Base-by-base conservation (phyloP, 1,140 invertebrate species). In the Drosophila equinoxialis region DNA sequence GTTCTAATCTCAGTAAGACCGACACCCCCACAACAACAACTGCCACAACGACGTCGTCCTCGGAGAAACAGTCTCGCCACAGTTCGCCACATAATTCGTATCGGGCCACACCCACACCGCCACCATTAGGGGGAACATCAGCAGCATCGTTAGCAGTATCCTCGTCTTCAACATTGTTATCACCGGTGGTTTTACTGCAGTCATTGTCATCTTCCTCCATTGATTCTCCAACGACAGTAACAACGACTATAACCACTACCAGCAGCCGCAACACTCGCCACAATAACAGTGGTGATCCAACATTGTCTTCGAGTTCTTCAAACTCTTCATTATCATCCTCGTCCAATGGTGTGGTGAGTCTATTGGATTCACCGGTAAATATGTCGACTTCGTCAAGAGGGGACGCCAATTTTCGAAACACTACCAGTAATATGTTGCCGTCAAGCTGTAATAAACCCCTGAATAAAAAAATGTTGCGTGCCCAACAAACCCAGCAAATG, bases 391-490 rank as follows among this genome's bases (percentile, higher is more conserved):
- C 73, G 0, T 51, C 57, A 11, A 59, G 33, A 35, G 35, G 7
- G 33, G 57, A 51, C 17, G 17, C 10, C 2, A 59, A 37, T 37
- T 59, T 59, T 20, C 33, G 35, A 14, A 61, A 10, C 26, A 39
- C 48, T 37, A 61, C 1, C 58, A 71, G 57, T 60, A 66, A 33
- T 61, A 68, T 78, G 63, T 68, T 69, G 20, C 51, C 17, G 54
- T 62, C 26, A 30, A 23, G 65, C 33, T 41, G 62, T 42, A 58
- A 58, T 67, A 92, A 92, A 65, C 89, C 90, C 4, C 60, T 92
- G 6, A 92, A 92, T 68, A 92, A 92, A 54, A 92, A 92, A 89
- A 81, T 92, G 81, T 59, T 92, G 68, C 82, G 91, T 20, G 91
- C 91, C 0, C 91, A 91, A 64, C 90, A 91, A 51, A 73, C 87